Evolutionary conservation across 2,797 vertebrate genomes (phyloP), one percentile per base, ranked within the genome.

Genomic region (Cirrhinus mrigala): DNA sequence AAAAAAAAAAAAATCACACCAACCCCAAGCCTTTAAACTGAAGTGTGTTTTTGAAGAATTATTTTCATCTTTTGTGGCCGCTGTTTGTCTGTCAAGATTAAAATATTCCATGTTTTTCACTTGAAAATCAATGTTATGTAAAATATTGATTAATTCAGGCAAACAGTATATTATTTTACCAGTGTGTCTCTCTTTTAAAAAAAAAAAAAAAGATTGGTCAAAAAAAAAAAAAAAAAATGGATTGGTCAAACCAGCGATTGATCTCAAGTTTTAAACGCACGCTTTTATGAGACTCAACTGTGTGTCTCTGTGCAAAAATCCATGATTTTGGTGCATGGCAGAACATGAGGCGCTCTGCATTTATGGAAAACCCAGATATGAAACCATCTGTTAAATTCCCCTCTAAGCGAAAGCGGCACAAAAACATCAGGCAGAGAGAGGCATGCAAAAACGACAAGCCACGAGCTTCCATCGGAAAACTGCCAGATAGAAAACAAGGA

Each of bases 401-500:
- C 80, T 73, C 52, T 9, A 52, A 83, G 58, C 73, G 27, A 76
- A 64, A 85, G 68, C 44, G 4, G 60, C 64, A 44, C 56, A 62
- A 69, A 84, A 46, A 60, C 52, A 58, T 79, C 87, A 90, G 87
- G 83, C 81, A 75, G 68, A 88, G 50, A 64, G 85, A 90, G 84
- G 84, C 60, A 92, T 69, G 69, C 60, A 75, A 71, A 64, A 86
- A 89, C 91, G 73, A 27, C 44, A 62, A 91, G 91, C 93, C 92
- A 91, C 84, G 89, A 93, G 92, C 91, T 90, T 90, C 89, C 91
- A 92, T 92, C 89, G 89, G 88, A 90, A 92, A 86, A 91, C 83
- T 88, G 88, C 91, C 92, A 92, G 91, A 91, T 92, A 94, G 90
- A 84, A 84, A 83, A 90, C 83, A 84, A 84, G 94, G 94, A 95